Base-by-base conservation (phyloP, 2,888 invertebrate genomes). In the Drosophila subquinaria region DNA sequence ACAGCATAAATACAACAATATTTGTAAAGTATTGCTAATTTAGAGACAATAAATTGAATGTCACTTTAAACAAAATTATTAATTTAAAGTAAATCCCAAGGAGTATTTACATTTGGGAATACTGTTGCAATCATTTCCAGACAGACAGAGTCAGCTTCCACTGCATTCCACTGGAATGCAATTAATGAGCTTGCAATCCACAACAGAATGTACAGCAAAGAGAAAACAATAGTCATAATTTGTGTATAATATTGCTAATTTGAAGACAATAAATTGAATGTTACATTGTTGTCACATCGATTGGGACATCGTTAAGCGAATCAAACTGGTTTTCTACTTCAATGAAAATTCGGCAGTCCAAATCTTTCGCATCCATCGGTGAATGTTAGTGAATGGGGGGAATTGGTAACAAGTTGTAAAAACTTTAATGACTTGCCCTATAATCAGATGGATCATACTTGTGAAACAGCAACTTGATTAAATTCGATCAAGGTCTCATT, bases 401-500 rank as follows among this genome's bases (percentile, higher is more conserved):
- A 30, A 61, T 56, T 53, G 60, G 48, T 69, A 42, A 66, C 51
- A 59, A 38, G 47, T 62, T 63, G 56, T 66, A 51, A 61, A 27
- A 73, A 69, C 42, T 57, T 72, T 62, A 69, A 75, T 59, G 82
- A 62, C 43, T 53, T 65, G 76, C 61, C 67, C 70, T 87, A 47
- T 38, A 84, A 87, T 83, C 89, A 69, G 72, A 53, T 53, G 36
- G 50, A 57, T 66, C 40, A 62, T 56, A 78, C 35, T 70, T 65
- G 60, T 67, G 64, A 57, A 82, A 70, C 52, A 66, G 62, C 45
- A 80, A 70, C 45, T 69, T 69, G 56, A 75, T 71, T 66, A 66
- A 68, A 69, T 52, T 59, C 73, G 82, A 75, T 87, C 89, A 83
- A 83, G 83, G 89, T 75, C 68, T 35, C 50, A 27, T 36, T 27